These are phyloP conservation scores for Montipora capricornis DNA, from an alignment of 64 coral and sea anemone species.

Conservation along the genomic window DNA sequence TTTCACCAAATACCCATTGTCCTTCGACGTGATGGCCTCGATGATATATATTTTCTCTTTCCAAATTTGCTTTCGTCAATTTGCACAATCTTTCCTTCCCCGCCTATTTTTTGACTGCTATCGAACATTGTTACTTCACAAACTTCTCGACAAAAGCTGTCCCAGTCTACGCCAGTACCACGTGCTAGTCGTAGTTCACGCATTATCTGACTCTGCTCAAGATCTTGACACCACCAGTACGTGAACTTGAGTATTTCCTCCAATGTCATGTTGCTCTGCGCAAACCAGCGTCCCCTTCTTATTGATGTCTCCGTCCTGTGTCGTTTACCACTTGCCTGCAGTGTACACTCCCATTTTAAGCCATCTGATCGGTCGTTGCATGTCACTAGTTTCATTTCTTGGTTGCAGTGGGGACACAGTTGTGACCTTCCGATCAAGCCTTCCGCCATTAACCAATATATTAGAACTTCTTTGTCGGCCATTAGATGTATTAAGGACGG, in stretches of 20 bases:
- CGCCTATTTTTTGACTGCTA: slow-evolving; percentile 12
- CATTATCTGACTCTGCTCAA: slow-evolving; percentile 19
- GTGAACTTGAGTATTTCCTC: slow-evolving; percentile 38
- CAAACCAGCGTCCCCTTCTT: slow-evolving; percentile 30
- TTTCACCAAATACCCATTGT: too few relatives aligned
- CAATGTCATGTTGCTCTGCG: slow-evolving; percentile 30
- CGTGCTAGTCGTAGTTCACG: not conserved
- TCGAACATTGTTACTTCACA: slow-evolving; percentile 16
- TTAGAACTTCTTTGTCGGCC: not conserved
- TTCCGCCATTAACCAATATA: slow-evolving; percentile 19
- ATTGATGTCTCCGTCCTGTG: slow-evolving; percentile 35
- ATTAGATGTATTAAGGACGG: not conserved
- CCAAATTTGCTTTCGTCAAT: slow-evolving; percentile 39
- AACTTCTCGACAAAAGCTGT: slow-evolving; percentile 32
- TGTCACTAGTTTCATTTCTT: not conserved
- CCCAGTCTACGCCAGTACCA: slow-evolving; percentile 28
- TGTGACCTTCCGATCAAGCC: not conserved
- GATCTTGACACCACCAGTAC: slow-evolving; percentile 45
- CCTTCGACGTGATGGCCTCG: too few relatives aligned
- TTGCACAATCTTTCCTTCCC: slow-evolving; percentile 31
- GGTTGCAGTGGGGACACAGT: not conserved
- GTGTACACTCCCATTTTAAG: slow-evolving; percentile 39
- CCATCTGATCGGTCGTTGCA: slow-evolving; percentile 28
- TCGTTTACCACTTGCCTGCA: not conserved
- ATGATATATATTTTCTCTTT: slow-evolving; percentile 33